These are phyloP conservation scores for Gracilinanus agilis DNA, from an alignment of 2,113 vertebrate species.

Conservation along the genomic window DNA sequence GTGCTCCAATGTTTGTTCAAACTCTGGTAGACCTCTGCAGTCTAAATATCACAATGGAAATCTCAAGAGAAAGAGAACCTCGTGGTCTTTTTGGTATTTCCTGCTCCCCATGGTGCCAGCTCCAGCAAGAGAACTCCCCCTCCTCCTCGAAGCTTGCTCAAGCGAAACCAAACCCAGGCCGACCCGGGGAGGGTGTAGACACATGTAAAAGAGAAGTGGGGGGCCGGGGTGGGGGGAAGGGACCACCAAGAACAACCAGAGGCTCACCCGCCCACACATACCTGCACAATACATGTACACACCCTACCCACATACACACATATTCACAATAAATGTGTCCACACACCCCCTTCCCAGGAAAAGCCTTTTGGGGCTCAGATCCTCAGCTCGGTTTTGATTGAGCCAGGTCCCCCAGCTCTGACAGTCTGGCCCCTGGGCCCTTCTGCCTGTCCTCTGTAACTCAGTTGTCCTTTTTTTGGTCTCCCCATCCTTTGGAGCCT, in stretches of 20 bases:
- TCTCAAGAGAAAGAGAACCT: conserved; percentile 19
- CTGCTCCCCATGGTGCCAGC: conserved; percentile 1
- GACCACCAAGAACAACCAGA: neutral
- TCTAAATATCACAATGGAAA: conserved; percentile 25
- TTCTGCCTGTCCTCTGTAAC: neutral
- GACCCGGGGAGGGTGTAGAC: neutral
- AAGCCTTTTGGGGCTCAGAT: conserved; percentile 44
- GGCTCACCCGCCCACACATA: neutral
- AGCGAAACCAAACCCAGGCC: neutral
- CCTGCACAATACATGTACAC: neutral
- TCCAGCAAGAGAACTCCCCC: neutral
- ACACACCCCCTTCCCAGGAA: neutral
- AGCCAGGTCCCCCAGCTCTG: conserved; percentile 25
- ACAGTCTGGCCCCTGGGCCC: neutral
- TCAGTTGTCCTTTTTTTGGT: conserved; percentile 52
- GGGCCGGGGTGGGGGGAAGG: too few species aligned
- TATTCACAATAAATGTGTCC: neutral
- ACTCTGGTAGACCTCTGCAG: conserved; percentile 21
- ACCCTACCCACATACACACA: neutral
- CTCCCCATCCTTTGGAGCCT: conserved; percentile 25
- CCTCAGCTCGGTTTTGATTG: conserved; percentile 24
- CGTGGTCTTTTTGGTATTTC: neutral
- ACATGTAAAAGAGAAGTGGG: neutral
- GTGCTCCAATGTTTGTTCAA: conserved; percentile 1
- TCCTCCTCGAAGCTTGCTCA: neutral